These are phyloP conservation scores for Pipistrellus kuhlii DNA, from an alignment of 2,797 vertebrate genomes.

Conservation along the genomic window DNA sequence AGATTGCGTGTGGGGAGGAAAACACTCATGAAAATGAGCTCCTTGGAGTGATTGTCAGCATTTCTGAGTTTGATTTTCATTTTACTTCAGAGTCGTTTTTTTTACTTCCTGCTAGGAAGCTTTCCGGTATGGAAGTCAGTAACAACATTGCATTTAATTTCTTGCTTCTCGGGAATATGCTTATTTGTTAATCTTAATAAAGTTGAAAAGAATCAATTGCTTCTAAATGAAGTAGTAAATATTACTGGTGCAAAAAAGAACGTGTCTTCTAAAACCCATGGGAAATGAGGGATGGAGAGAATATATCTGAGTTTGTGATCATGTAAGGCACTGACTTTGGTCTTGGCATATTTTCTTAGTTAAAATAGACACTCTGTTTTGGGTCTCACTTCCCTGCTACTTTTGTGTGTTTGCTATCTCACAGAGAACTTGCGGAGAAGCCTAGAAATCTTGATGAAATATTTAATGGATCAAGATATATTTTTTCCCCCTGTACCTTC, in stretches of 20 bases:
- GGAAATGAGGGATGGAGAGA: neutral
- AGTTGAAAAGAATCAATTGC: conserved; percentile 55
- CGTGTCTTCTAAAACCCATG: neutral
- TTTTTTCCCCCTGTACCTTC: conserved; percentile 31
- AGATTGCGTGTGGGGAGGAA: conserved; percentile 38
- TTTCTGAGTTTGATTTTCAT: conserved; percentile 77
- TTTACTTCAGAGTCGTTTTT: conserved; percentile 61
- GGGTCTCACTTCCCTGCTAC: neutral
- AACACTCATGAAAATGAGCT: conserved; percentile 69
- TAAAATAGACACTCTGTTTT: neutral
- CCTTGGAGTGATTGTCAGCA: conserved; percentile 69
- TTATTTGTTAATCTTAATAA: conserved; percentile 67
- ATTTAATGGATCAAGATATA: conserved; percentile 68
- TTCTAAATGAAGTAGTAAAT: conserved; percentile 58
- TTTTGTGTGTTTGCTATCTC: neutral
- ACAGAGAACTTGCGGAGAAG: conserved; percentile 40
- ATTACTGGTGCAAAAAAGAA: neutral
- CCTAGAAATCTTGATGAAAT: conserved; percentile 59
- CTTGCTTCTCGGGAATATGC: conserved; percentile 13
- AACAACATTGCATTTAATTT: conserved; percentile 37
- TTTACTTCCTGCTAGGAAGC: conserved; percentile 53
- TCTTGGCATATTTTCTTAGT: neutral
- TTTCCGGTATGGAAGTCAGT: conserved; percentile 47
- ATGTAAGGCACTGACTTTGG: neutral
- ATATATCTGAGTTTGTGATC: neutral